Evolutionary conservation across 2,797 vertebrate genomes (phyloP), one percentile per base, ranked within the genome.

Genomic region (Pelodytes ibericus): DNA sequence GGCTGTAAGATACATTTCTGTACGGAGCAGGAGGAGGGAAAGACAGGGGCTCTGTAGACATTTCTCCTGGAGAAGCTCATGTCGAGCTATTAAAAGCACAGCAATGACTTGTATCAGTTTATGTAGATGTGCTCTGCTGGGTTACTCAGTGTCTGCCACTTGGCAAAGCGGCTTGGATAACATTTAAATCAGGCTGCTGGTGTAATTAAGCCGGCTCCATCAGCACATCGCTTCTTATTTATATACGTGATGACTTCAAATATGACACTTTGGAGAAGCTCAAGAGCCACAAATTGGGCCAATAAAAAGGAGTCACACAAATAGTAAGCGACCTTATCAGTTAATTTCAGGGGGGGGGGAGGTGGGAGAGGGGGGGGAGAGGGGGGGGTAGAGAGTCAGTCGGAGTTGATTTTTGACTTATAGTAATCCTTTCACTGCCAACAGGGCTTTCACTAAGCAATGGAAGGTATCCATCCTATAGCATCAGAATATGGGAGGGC

Each of bases 151-250:
- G 84, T 79, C 81, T 62, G 53, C 80, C 65, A 77, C 84, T 87
- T 88, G 84, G 85, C 82, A 86, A 87, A 78, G 80, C 7, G 6
- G 13, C 81, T 81, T 71, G 83, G 81, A 83, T 87, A 86, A 88
- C 83, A 85, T 90, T 87, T 87, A 90, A 89, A 91, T 89, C 85
- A 88, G 83, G 80, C 86, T 79, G 84, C 87, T 87, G 88, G 88
- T 88, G 89, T 90, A 92, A 90, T 92, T 92, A 92, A 92, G 87
- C 87, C 83, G 80, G 86, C 87, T 84, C 85, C 83, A 88, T 90
- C 85, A 87, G 83, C 75, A 74, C 84, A 86, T 84, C 85, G 86
- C 85, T 88, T 82, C 86, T 88, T 44, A 82, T 86, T 89, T 89
- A 90, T 90, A 87, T 87, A 87, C 86, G 81, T 80, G 2, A 2